Evolutionary conservation across 2,888 invertebrate genomes (phyloP).

Genomic region (Dolichopus griseipennis): DNA sequence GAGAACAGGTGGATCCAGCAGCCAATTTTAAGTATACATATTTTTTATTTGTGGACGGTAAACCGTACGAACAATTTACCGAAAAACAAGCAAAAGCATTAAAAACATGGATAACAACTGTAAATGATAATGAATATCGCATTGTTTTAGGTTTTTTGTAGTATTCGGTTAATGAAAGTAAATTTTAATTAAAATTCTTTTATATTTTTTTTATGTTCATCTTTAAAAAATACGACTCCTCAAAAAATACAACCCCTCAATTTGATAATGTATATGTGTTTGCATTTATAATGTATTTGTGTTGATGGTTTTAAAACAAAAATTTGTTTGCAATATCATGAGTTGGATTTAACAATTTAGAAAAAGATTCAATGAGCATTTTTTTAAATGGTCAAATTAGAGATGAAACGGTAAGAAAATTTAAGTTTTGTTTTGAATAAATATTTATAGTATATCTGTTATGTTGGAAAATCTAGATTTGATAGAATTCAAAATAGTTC

Average conservation of each 20-base stretch:
- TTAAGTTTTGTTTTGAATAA: no score
- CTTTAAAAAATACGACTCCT: no score
- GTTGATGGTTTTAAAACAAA: neutral
- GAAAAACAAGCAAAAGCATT: slow-evolving; percentile 69
- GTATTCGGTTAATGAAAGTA: no score
- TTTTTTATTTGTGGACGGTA: slow-evolving; percentile 71
- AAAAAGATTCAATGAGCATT: slow-evolving; percentile 47
- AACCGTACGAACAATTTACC: slow-evolving; percentile 67
- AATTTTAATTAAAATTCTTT: no score
- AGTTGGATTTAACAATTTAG: slow-evolving; percentile 32
- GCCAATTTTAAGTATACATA: slow-evolving; percentile 75
- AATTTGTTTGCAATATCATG: neutral
- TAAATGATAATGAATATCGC: slow-evolving; percentile 50
- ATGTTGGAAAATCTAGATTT: no score
- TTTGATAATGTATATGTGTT: no score
- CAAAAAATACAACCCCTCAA: no score
- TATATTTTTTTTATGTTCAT: no score
- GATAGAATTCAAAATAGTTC: slow-evolving; percentile 8
- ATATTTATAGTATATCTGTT: no score
- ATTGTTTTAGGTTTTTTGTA: slow-evolving; percentile 50
- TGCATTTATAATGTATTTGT: no score
- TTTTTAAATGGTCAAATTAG: slow-evolving; percentile 39
- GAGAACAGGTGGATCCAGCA: slow-evolving; percentile 49
- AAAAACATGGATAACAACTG: slow-evolving; percentile 59
- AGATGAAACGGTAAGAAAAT: slow-evolving; percentile 32